A percentile compares a stretch with the other conserved stretches of the same genome.
These are phyloP conservation scores for Halcyon chelicuti DNA, from an alignment of 2,797 vertebrate species.

Conservation along the genomic window DNA sequence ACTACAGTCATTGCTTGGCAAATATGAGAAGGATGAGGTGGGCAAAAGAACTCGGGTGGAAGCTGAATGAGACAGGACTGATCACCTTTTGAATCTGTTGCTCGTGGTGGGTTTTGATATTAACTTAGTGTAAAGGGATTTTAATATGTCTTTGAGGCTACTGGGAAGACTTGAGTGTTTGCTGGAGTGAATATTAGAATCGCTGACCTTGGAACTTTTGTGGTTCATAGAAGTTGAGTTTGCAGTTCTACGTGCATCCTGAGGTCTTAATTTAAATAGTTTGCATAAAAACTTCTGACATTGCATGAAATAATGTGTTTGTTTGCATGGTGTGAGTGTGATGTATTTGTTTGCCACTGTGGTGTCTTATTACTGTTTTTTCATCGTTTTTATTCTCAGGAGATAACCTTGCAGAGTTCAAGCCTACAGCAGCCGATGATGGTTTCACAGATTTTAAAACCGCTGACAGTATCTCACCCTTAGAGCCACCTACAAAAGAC, in stretches of 20 bases:
- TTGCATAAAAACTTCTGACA: neutral
- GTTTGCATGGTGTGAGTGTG: neutral
- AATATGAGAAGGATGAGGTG: neutral
- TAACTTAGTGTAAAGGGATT: neutral
- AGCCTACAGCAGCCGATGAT: constrained; percentile 88
- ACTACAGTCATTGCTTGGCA: neutral
- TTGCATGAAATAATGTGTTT: neutral
- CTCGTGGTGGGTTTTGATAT: neutral
- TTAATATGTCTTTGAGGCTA: neutral
- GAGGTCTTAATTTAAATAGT: neutral
- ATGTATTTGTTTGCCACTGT: neutral
- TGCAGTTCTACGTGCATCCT: neutral
- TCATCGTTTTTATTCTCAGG: constrained; percentile 76
- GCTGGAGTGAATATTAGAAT: neutral
- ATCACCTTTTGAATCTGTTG: neutral
- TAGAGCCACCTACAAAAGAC: constrained; percentile 91
- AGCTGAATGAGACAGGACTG: neutral
- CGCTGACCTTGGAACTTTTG: neutral
- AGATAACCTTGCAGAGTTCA: constrained; percentile 95
- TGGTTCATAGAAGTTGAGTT: neutral
- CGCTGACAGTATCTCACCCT: constrained; percentile 92
- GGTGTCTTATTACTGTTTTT: neutral
- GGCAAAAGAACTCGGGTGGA: neutral
- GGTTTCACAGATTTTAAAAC: constrained; percentile 99
- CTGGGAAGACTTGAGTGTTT: neutral